Evolutionary conservation across 1,140 invertebrate genomes (phyloP).

Genomic region (Bursaphelenchus mucronatus): DNA sequence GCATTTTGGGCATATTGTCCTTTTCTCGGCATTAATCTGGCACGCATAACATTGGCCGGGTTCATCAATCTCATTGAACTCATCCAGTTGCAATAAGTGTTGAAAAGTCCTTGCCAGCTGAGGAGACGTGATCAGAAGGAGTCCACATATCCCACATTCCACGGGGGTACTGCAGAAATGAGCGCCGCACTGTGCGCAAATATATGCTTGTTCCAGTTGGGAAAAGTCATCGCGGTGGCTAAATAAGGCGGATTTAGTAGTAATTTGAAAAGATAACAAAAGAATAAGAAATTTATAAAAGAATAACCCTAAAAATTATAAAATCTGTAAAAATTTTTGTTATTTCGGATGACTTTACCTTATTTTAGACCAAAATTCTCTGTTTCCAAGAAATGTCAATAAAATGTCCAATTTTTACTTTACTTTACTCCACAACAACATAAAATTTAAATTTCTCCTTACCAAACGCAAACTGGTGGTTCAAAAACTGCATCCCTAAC

Average conservation of each 20-base stretch:
- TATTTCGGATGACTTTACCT: too few relatives aligned
- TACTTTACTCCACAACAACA: too few relatives aligned
- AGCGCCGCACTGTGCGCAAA: slow-evolving; percentile 90
- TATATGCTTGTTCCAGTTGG: slow-evolving; percentile 69
- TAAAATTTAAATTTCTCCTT: slow-evolving; percentile 54
- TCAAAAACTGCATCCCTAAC: slow-evolving; percentile 59
- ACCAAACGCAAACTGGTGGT: slow-evolving; percentile 73
- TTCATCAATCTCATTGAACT: slow-evolving; percentile 6
- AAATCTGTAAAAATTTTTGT: too few relatives aligned
- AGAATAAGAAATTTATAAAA: too few relatives aligned
- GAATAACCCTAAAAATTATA: too few relatives aligned
- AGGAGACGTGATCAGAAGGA: slow-evolving; percentile 92
- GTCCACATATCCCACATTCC: slow-evolving; percentile 86
- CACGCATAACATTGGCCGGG: slow-evolving; percentile 16
- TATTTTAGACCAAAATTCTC: too few relatives aligned
- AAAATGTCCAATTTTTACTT: too few relatives aligned
- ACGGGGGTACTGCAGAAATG: slow-evolving; percentile 96
- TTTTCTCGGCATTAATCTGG: not conserved
- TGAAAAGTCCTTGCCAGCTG: slow-evolving; percentile 81
- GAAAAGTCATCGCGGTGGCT: slow-evolving; percentile 72
- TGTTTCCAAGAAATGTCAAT: too few relatives aligned
- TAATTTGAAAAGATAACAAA: too few relatives aligned
- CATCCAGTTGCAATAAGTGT: slow-evolving; percentile 13
- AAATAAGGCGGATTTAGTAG: slow-evolving; percentile 30
- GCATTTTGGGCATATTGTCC: slow-evolving; percentile 2